Base-by-base conservation (phyloP, 2,888 invertebrate genomes). In the Dicranocentrus wangi region DNA sequence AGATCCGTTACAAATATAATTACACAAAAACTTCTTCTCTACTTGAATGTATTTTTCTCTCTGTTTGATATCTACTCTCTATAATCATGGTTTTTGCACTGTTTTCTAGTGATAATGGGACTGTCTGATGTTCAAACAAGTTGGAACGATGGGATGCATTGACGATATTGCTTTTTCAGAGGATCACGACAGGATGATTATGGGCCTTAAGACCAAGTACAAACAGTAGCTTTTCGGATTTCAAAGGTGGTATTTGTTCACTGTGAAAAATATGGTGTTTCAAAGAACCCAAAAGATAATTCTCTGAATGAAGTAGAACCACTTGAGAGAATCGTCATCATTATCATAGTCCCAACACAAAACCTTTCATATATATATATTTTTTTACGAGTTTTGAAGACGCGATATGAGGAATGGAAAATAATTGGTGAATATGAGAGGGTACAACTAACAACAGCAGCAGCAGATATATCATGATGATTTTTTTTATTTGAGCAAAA, bases 211-310 rank as follows among this genome's bases (percentile, higher is more conserved):
- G 68, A 28, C 28, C 10, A 68, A 68, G 53, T 19, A 21, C 23
- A 68, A 68, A 68, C 19, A 68, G 68, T 47, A 32, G 51, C 68
- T 68, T 68, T 68, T 51, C 17, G 51, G 51, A 47, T 68, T n/a
- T n/a, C n/a, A n/a, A n/a, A n/a, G n/a, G n/a, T n/a, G n/a, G n/a
- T n/a, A n/a, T 65, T 65, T 47, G 2, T 43, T 27, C 2, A n/a
- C n/a, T n/a, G n/a, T n/a, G n/a, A n/a, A n/a, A n/a, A n/a, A n/a
- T n/a, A n/a, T n/a, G n/a, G n/a, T n/a, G n/a, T 47, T 47, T 10
- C 13, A 47, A 47, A 47, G 47, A 47, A 27, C n/a, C n/a, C n/a
- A n/a, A n/a, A n/a, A n/a, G n/a, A n/a, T n/a, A 27, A 32, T 39
- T n/a, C 69, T 39, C 13, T 55, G 17, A 32, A 7, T 21, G 5